phyloP scores from a whole-genome alignment of 2,113 vertebrate genomes.

The Promerops cafer region DNA sequence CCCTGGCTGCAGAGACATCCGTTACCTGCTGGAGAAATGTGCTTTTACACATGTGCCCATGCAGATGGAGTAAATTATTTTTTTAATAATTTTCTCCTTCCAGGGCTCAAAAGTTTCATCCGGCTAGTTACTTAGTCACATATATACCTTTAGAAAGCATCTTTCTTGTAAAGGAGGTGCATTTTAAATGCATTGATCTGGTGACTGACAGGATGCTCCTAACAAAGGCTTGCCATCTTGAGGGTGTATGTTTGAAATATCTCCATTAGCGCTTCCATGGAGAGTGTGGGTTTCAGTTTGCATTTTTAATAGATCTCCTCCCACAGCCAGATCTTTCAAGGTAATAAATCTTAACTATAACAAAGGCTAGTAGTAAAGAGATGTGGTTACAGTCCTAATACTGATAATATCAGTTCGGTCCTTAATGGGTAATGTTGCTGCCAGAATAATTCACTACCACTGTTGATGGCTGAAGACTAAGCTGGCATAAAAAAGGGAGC shows the following conservation, averaged over 20 bases:
- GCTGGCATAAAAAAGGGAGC: neutral
- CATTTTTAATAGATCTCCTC: neutral
- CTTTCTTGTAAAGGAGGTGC: neutral
- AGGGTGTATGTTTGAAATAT: neutral
- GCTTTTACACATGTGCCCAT: neutral
- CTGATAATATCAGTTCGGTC: neutral
- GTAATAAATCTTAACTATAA: constrained; percentile 15
- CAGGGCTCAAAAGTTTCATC: neutral
- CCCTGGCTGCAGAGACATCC: constrained; percentile 29
- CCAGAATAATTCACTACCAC: neutral
- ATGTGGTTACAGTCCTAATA: neutral
- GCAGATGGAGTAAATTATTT: neutral
- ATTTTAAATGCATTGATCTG: neutral
- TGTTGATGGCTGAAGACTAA: neutral
- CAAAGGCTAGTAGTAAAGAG: neutral
- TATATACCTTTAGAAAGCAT: neutral
- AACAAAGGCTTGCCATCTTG: neutral
- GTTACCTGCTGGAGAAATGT: constrained; percentile 33
- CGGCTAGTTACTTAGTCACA: neutral
- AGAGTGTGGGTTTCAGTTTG: constrained; percentile 1
- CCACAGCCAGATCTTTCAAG: neutral
- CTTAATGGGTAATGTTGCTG: neutral
- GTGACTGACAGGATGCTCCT: neutral
- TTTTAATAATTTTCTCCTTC: neutral
- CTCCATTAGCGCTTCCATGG: constrained; percentile 3